phyloP scores from a whole-genome alignment of 2,113 vertebrate species.

The Lepisosteus oculatus region DNA sequence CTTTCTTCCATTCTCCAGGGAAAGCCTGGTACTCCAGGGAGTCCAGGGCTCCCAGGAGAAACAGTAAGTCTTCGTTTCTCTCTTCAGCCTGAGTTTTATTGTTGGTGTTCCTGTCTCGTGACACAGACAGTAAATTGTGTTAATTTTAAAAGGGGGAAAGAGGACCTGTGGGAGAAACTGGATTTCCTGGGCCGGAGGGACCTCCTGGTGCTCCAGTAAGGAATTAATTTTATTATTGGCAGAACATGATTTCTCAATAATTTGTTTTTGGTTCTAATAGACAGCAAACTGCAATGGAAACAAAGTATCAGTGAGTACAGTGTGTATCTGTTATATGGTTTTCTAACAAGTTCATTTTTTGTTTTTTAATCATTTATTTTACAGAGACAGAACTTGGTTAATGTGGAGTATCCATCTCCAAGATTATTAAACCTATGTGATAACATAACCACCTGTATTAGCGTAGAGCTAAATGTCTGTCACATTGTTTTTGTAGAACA shows the following conservation, averaged over 20 bases:
- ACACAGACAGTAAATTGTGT: constrained; percentile 41
- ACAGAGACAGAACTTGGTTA: too few species aligned
- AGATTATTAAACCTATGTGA: too few species aligned
- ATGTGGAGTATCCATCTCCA: too few species aligned
- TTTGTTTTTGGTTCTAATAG: too few species aligned
- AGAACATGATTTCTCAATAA: neutral
- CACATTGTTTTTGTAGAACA: too few species aligned
- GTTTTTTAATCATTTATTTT: too few species aligned
- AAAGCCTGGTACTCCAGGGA: constrained; percentile 78
- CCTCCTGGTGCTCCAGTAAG: constrained; percentile 85
- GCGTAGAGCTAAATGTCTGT: too few species aligned
- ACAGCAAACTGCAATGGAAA: too few species aligned
- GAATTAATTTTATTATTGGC: constrained; percentile 20
- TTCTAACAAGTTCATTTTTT: too few species aligned
- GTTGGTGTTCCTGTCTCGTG: constrained; percentile 32
- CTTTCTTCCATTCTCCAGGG: constrained; percentile 71
- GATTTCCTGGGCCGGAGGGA: constrained; percentile 93
- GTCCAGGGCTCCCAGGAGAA: constrained; percentile 84
- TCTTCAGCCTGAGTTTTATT: constrained; percentile 10
- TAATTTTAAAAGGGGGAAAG: constrained; percentile 78
- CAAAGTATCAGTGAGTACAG: too few species aligned
- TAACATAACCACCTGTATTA: too few species aligned
- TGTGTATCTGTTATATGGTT: too few species aligned
- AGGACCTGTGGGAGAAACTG: constrained; percentile 89
- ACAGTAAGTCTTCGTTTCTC: constrained; percentile 73